A percentile compares a stretch with the other conserved stretches of the same genome.
phyloP scores from a whole-genome alignment of 2,113 vertebrate genomes.

The Oenanthe melanoleuca region DNA sequence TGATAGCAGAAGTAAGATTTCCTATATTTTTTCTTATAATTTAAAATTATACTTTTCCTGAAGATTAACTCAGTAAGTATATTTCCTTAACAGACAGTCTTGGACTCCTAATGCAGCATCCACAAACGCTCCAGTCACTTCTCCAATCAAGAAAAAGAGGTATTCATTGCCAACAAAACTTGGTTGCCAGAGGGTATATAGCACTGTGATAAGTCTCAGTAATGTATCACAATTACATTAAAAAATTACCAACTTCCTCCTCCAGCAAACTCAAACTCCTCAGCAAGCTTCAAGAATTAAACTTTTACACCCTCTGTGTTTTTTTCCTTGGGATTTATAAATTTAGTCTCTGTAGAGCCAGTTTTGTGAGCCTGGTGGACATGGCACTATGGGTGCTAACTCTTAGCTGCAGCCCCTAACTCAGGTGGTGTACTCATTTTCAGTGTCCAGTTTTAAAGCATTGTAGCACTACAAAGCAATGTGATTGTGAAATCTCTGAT shows the following conservation, averaged over 20 bases:
- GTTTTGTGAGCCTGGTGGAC: neutral
- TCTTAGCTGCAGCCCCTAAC: neutral
- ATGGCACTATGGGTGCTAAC: no score
- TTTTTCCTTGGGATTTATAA: neutral
- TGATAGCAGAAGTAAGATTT: neutral
- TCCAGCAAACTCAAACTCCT: neutral
- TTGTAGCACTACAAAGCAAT: neutral
- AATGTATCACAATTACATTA: neutral
- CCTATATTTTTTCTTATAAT: neutral
- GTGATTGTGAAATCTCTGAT: neutral
- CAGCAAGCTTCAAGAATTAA: neutral
- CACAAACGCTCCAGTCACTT: neutral
- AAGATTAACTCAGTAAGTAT: neutral
- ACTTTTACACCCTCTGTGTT: neutral
- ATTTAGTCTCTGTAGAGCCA: neutral
- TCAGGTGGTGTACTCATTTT: neutral
- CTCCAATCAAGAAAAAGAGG: constrained; percentile 78
- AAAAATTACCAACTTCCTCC: neutral
- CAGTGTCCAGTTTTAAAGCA: neutral
- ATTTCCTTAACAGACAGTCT: constrained; percentile 47
- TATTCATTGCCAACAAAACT: neutral
- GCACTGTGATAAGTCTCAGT: neutral
- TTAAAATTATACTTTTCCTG: neutral
- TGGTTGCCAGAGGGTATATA: neutral
- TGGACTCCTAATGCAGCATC: neutral